These are phyloP conservation scores for Pissodes strobi DNA, from an alignment of 1,140 invertebrate species.

Conservation along the genomic window DNA sequence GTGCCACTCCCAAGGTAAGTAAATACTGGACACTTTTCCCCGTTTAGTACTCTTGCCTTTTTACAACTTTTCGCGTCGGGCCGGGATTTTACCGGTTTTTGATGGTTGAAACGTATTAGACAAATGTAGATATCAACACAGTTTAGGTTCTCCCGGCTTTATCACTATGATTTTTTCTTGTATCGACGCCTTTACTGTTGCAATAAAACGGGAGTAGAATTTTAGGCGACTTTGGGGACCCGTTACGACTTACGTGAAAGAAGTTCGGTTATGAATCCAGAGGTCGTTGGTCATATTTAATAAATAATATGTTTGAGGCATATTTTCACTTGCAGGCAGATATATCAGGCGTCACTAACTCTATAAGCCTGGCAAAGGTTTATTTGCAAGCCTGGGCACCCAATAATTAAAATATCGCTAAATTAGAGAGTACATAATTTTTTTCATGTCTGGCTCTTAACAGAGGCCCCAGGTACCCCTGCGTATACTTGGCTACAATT, in stretches of 20 bases:
- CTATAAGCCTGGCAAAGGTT: too few relatives aligned
- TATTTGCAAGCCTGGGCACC: too few relatives aligned
- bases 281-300: too few relatives aligned
- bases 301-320: too few relatives aligned
- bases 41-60: constrained; percentile 33
- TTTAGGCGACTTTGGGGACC: background rate
- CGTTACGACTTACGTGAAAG: background rate
- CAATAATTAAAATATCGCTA: too few relatives aligned
- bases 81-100: constrained; percentile 35
- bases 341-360: too few relatives aligned
- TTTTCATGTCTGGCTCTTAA: too few relatives aligned
- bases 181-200: constrained; percentile 32
- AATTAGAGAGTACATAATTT: too few relatives aligned
- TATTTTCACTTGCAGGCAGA: too few relatives aligned
- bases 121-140: constrained; percentile 34
- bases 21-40: constrained; percentile 34
- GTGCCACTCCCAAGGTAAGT: constrained; percentile 15
- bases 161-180: constrained; percentile 39
- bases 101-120: constrained; percentile 37
- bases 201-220: constrained; percentile 28
- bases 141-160: constrained; percentile 26
- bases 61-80: constrained; percentile 33
- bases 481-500: too few relatives aligned
- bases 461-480: too few relatives aligned
- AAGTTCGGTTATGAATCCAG: too few relatives aligned